Percentiles rank a stretch among this genome's conserved stretches.
Conservation (phyloP, 2,888 invertebrate species). For the Nipponacmea schrenckii region DNA sequence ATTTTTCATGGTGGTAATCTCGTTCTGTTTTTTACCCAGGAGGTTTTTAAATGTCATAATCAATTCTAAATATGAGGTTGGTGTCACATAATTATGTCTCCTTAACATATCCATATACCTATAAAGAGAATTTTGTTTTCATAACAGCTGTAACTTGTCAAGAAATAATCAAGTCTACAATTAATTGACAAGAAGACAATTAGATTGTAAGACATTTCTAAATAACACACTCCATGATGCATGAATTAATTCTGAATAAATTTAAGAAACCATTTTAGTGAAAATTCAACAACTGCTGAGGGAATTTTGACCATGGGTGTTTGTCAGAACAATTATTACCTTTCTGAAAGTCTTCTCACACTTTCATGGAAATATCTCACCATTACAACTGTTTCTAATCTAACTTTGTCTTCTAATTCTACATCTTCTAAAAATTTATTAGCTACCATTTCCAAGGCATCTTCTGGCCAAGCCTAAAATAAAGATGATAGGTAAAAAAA, state of each 20-base stretch:
- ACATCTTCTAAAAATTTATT: constrained; percentile 69
- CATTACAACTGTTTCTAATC: constrained; percentile 58
- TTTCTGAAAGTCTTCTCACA: constrained; percentile 62
- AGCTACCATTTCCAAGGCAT: constrained; percentile 69
- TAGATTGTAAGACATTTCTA: no score
- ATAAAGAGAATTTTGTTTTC: constrained; percentile 19
- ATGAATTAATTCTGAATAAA: no score
- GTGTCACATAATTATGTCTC: constrained; percentile 69
- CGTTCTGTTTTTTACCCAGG: constrained; percentile 62
- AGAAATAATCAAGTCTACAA: no score
- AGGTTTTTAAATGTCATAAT: constrained; percentile 68
- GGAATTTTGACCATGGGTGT: no score
- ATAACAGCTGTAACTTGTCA: no score
- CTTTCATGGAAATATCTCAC: constrained; percentile 68
- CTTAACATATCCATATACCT: constrained; percentile 74
- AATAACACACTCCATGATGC: no score
- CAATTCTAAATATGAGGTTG: constrained; percentile 68
- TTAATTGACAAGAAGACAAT: no score
- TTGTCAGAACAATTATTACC: constrained; percentile 38
- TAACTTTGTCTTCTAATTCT: constrained; percentile 57
- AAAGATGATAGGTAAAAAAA: background rate
- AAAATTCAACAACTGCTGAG: no score
- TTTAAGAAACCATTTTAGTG: no score
- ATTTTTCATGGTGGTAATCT: constrained; percentile 67
- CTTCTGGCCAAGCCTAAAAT: constrained; percentile 69